Conservation (phyloP, 2,113 vertebrate genomes). For the Pomatostomus ruficeps region DNA sequence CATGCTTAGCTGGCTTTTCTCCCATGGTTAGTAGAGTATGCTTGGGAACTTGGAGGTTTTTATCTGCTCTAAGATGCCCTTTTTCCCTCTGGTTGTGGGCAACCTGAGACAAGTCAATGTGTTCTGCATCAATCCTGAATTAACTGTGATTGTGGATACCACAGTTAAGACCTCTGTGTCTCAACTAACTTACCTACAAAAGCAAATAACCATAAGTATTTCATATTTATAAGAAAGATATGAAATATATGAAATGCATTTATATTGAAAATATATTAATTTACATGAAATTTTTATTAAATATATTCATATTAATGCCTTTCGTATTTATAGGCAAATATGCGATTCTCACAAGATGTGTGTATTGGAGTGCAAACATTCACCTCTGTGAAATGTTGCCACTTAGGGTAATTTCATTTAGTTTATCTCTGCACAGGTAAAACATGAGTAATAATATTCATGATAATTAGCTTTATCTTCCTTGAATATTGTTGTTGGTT, state of each 20-base stretch:
- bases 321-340: not conserved
- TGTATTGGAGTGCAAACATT: not conserved
- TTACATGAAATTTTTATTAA: not conserved
- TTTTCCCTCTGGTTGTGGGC: not conserved
- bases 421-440: not conserved
- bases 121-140: not conserved
- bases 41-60: not conserved
- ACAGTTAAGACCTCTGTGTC: not conserved
- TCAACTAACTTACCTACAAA: not conserved
- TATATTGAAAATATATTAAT: not conserved
- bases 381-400: not conserved
- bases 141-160: not conserved
- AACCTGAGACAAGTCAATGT: not conserved
- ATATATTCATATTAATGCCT: not conserved
- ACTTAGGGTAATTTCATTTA: not conserved
- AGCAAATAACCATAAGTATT: not conserved
- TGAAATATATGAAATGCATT: not conserved
- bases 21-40: not conserved
- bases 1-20: not conserved
- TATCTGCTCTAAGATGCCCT: not conserved
- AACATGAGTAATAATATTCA: not conserved
- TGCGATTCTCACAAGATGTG: accelerated
- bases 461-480: not conserved
- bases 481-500: not conserved
- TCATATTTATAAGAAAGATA: not conserved